Evolutionary conservation across 1,140 invertebrate species (phyloP), one percentile per base, ranked within the genome.

Genomic region (Brachystomella parvula): DNA sequence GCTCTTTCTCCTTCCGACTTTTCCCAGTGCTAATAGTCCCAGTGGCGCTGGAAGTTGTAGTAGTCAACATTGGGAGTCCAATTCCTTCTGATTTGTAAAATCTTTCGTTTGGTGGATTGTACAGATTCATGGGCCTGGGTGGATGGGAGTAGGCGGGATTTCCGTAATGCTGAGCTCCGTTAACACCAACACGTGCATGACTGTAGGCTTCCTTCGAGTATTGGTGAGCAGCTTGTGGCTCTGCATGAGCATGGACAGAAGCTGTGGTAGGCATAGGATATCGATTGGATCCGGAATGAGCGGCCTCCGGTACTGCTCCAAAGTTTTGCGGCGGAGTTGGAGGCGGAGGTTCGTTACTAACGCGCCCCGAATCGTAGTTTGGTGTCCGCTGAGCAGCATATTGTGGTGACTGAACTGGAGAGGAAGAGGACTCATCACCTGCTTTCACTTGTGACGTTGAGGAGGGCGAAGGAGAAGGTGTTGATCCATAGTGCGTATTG

Each of bases 51-150:
- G 49, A 19, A 12, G 49, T 24, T 26, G 49, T 26, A 6, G 49
- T 24, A 19, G 49, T 17, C 9, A 53, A 24, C 6, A 53, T 53
- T 6, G 49, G 3, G 24, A 53, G 49, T 6, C 49, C 49, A 17
- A 53, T 17, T 6, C 49, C 21, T 15, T 53, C 49, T 26, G 49
- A 53, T 53, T 53, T 53, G 49, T 53, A 53, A 26, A 53, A 53
- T 26, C 49, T 12, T 24, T 53, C 49, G 49, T 53, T 53, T 15
- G 35, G 6, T 39, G 49, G 49, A 24, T 68, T 62, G 39, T 72
- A 72, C 9, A 68, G 68, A 66, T 70, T 72, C 1, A 68, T 67
- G 0, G 68, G 65, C 33, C 67, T 67, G 0, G 66, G 63, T 30
- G 66, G 63, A 24, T 53, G 49, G 24, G 49, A 19, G 21, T 53